Conservation (phyloP, 2,797 vertebrate species). For the Geotrypetes seraphini region DNA sequence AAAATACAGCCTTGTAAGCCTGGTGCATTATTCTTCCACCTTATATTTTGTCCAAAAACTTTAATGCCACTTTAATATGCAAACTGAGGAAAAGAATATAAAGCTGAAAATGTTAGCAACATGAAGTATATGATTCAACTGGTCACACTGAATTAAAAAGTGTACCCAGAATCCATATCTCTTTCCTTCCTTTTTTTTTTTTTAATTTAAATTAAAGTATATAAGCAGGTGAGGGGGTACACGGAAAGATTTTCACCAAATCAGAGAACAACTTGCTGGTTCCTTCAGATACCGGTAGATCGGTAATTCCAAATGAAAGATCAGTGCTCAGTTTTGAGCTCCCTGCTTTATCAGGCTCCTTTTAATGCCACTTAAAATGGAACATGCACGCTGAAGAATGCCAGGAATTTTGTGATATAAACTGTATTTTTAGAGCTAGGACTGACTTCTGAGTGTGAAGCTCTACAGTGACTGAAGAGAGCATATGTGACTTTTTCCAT, state of each 20-base stretch:
- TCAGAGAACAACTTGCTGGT: conserved; percentile 51
- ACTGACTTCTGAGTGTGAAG: conserved; percentile 57
- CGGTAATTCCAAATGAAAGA: conserved; percentile 55
- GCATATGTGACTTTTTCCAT: conserved; percentile 53
- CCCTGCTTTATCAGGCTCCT: conserved; percentile 52
- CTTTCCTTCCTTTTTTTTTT: too few species aligned
- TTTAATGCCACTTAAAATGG: conserved; percentile 80
- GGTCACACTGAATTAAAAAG: too few species aligned
- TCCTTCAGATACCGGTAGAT: conserved; percentile 64
- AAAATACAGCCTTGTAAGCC: too few species aligned
- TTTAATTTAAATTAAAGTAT: conserved; percentile 35
- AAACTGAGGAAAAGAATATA: too few species aligned
- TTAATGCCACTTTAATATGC: too few species aligned
- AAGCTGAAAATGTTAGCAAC: too few species aligned
- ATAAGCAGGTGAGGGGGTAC: conserved; percentile 54
- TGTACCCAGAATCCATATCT: too few species aligned
- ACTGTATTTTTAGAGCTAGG: conserved; percentile 87
- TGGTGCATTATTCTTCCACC: too few species aligned
- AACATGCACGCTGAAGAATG: conserved; percentile 77
- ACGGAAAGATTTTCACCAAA: conserved; percentile 40
- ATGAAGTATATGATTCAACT: too few species aligned
- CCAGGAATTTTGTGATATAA: conserved; percentile 77
- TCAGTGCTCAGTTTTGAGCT: conserved; percentile 53
- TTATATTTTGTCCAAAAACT: too few species aligned
- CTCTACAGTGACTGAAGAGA: conserved; percentile 58